These are phyloP conservation scores for Xestia xanthographa DNA, from an alignment of 2,888 invertebrate species.

Conservation along the genomic window DNA sequence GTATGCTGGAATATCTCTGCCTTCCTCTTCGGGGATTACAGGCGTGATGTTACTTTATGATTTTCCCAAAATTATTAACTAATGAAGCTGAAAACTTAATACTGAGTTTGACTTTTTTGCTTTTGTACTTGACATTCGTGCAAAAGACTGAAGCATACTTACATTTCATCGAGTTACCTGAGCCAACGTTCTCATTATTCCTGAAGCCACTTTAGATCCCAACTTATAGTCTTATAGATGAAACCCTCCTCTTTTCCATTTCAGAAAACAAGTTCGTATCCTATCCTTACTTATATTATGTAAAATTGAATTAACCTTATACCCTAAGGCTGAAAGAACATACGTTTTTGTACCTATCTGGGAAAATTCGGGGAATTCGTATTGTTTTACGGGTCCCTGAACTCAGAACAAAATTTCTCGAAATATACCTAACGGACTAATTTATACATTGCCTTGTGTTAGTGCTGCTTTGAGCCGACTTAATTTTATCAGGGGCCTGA, in stretches of 20 bases:
- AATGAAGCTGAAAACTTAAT: background rate
- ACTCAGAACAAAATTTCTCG: constrained; percentile 13
- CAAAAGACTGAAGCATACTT: background rate
- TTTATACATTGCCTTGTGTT: background rate
- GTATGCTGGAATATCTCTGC: background rate
- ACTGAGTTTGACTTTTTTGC: background rate
- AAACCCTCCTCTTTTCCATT: constrained; percentile 33
- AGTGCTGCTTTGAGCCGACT: constrained; percentile 6
- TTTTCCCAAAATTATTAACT: background rate
- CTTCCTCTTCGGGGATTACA: background rate
- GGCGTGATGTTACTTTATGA: background rate
- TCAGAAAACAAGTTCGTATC: constrained; percentile 19
- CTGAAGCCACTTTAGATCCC: constrained; percentile 31
- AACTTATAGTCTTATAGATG: constrained; percentile 28
- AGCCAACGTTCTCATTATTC: constrained; percentile 28
- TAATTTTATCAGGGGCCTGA: constrained; percentile 1
- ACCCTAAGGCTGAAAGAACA: constrained; percentile 16
- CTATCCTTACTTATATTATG: background rate
- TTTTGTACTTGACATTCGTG: background rate
- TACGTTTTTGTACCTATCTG: constrained; percentile 20
- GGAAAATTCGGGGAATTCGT: constrained; percentile 10
- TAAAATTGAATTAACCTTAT: constrained; percentile 36
- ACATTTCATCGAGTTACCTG: constrained; percentile 19
- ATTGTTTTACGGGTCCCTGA: constrained; percentile 20
- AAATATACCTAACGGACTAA: constrained; percentile 1